Evolutionary conservation across 53 echinoderm and acorn worm genomes (phyloP).

Genomic region (Astropecten irregularis): DNA sequence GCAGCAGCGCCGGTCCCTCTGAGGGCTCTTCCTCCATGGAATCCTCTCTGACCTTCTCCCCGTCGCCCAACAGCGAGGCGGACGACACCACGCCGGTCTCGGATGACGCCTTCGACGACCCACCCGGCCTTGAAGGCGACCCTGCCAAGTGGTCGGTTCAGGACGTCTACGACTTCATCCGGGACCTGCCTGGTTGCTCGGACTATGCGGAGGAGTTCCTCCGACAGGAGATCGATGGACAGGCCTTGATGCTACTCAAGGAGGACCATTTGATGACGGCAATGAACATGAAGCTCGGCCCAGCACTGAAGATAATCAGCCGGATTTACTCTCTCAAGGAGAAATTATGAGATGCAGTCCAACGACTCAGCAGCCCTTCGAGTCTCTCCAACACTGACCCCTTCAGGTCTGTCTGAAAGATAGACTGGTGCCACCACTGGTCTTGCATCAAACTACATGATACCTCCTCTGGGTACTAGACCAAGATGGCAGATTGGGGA

Average conservation of each 20-base stretch:
- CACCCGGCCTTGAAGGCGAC: constrained; percentile 48
- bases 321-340: constrained; percentile 83
- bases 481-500: background rate
- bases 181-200: constrained; percentile 81
- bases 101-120: constrained; percentile 73
- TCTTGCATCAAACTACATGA: background rate
- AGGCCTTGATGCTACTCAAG: constrained; percentile 94
- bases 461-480: background rate
- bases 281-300: constrained; percentile 98
- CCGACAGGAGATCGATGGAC: constrained; percentile 96
- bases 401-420: no score
- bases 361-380: no score
- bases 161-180: constrained; percentile 87
- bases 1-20: constrained; percentile 68
- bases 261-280: constrained; percentile 98
- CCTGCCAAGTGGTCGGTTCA: constrained; percentile 86
- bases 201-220: constrained; percentile 95
- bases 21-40: constrained; percentile 76
- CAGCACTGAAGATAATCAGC: constrained; percentile 91
- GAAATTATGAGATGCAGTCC: constrained; percentile 44
- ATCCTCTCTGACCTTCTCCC: constrained; percentile 63
- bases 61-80: constrained; percentile 48
- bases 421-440: no score
- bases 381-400: no score
- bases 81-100: constrained; percentile 77